Conservation (phyloP, 2,797 vertebrate genomes). For the Odontamblyopus rebecca region DNA sequence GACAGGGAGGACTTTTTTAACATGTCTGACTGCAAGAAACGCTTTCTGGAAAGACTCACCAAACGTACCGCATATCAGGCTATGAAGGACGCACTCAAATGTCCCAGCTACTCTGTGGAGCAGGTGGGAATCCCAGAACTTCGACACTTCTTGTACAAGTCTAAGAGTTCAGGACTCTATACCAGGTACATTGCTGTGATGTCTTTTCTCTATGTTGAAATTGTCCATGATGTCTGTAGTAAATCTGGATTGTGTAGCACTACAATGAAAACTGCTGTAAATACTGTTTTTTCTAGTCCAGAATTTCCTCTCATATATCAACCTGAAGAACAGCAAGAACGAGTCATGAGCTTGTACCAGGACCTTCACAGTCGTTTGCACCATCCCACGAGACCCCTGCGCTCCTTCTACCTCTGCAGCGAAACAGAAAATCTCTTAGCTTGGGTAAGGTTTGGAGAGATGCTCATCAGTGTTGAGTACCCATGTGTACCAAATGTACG, state of each 20-base stretch:
- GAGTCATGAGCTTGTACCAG: constrained; percentile 91
- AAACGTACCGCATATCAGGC: constrained; percentile 83
- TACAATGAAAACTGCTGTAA: neutral
- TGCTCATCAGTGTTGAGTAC: neutral
- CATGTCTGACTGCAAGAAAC: constrained; percentile 90
- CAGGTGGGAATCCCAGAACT: constrained; percentile 94
- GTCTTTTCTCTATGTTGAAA: neutral
- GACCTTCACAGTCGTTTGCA: constrained; percentile 93
- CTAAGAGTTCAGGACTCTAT: constrained; percentile 96
- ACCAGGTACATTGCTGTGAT: constrained; percentile 83
- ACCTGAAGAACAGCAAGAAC: constrained; percentile 85
- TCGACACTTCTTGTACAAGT: constrained; percentile 97
- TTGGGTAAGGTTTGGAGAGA: constrained; percentile 80
- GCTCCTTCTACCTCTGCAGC: constrained; percentile 88
- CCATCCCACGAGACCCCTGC: constrained; percentile 89
- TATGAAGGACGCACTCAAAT: constrained; percentile 85
- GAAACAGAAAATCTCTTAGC: constrained; percentile 91
- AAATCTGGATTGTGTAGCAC: neutral
- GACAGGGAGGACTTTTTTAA: constrained; percentile 97
- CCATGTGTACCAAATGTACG: neutral
- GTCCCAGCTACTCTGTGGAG: constrained; percentile 84
- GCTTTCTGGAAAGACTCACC: constrained; percentile 91
- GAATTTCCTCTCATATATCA: constrained; percentile 87
- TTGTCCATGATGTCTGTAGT: neutral
- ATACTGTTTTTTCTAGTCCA: constrained; percentile 73